Percentiles rank a stretch among this genome's conserved stretches.
phyloP scores from a whole-genome alignment of 2,888 invertebrate species.

The Parthenolecanium corni region DNA sequence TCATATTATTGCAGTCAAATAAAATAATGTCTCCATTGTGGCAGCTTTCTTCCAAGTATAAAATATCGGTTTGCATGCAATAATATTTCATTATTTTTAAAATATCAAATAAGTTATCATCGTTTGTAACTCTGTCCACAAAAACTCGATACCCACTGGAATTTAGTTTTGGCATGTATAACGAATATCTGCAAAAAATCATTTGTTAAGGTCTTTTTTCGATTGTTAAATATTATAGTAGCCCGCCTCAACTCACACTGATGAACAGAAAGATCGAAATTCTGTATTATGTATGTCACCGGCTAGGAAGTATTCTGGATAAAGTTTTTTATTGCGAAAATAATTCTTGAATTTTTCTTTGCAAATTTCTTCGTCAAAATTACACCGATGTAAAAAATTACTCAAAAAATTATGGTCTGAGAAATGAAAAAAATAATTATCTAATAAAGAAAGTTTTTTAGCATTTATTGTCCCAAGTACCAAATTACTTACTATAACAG shows the following conservation, averaged over 20 bases:
- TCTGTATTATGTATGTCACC: neutral
- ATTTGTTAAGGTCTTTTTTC: neutral
- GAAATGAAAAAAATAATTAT: neutral
- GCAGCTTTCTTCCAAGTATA: neutral
- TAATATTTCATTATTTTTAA: conserved; percentile 19
- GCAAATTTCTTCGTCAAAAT: neutral
- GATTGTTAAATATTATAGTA: neutral
- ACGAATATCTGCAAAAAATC: conserved; percentile 9
- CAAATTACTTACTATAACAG: too few species aligned
- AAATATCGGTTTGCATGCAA: conserved; percentile 22
- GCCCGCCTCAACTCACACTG: conserved; percentile 1
- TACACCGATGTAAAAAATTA: neutral
- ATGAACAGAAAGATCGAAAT: conserved; percentile 3
- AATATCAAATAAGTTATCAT: conserved; percentile 18
- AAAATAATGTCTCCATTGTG: conserved; percentile 23
- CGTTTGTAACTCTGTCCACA: conserved; percentile 10
- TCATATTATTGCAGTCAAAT: conserved; percentile 19
- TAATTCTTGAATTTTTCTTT: neutral
- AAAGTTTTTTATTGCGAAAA: neutral
- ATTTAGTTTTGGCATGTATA: conserved; percentile 5
- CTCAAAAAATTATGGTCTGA: neutral
- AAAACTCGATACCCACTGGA: conserved; percentile 2
- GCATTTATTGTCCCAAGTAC: too few species aligned
- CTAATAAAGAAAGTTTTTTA: too few species aligned
- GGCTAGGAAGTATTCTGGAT: conserved; percentile 3